Conservation (phyloP, 2,888 invertebrate genomes). For the Napeogenes inachia region DNA sequence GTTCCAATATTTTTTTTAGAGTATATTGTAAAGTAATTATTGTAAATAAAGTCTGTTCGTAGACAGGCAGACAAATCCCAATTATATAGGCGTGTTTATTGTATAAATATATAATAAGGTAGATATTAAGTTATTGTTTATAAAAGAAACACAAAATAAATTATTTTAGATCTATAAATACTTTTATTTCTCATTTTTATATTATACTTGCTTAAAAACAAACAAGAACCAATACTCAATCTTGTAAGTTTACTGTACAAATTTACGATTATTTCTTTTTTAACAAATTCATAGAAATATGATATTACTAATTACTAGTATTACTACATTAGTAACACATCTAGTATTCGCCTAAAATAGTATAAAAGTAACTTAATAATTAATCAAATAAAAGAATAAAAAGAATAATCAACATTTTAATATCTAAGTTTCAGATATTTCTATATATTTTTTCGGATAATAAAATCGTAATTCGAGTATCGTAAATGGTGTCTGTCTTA, state of each 20-base stretch:
- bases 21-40: slow-evolving; percentile 36
- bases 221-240: no score
- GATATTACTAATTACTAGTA: no score
- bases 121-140: slow-evolving; percentile 68
- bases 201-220: no score
- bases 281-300: no score
- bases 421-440: slow-evolving; percentile 26
- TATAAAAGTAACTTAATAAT: no score
- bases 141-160: slow-evolving; percentile 71
- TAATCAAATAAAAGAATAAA: slow-evolving; percentile 1
- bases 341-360: no score
- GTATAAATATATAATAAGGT: slow-evolving; percentile 57
- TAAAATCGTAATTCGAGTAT: slow-evolving; percentile 69
- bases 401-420: slow-evolving; percentile 19
- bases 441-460: slow-evolving; percentile 60
- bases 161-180: slow-evolving; percentile 65
- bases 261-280: no score
- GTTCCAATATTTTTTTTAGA: slow-evolving; percentile 1
- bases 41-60: slow-evolving; percentile 53
- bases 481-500: slow-evolving; percentile 70
- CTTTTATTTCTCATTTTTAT: no score
- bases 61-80: slow-evolving; percentile 61
- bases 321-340: no score
- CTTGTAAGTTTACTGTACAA: no score
- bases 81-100: slow-evolving; percentile 58